Base-by-base conservation (phyloP, 2,888 invertebrate species). In the Dexiosoma caninum region DNA sequence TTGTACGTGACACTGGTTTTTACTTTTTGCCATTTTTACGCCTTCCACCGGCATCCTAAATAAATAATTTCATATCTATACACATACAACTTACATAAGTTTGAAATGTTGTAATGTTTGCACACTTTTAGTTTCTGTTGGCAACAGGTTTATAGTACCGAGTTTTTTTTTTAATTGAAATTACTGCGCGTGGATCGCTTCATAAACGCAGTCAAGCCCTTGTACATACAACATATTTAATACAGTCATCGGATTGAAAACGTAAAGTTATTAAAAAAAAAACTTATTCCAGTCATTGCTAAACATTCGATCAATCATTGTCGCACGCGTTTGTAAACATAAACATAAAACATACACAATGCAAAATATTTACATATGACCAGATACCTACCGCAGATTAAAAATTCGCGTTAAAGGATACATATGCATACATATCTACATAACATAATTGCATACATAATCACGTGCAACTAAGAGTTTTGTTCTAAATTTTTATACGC, bases 71-170 rank as follows among this genome's bases (percentile, higher is more conserved):
- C n/a, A n/a, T n/a, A n/a, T n/a, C n/a, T n/a, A n/a, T n/a, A n/a
- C n/a, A n/a, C n/a, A n/a, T n/a, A n/a, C n/a, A n/a, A n/a, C n/a
- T n/a, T n/a, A n/a, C n/a, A n/a, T n/a, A 42, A 10, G 8, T 32
- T 57, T 32, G 10, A 32, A 32, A 23, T 62, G 10, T 60, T 51
- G 21, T 51, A 60, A 53, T 72, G 40, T 32, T 72, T 60, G 40
- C 57, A 3, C 57, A 42, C 37, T 27, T 53, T 30, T 30, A 19
- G 16, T 32, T 37, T 57, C 4, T 55, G 19, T 21, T 46, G 37
- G n/a, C 76, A 77, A 77, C 76, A 55, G 69, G 76, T 77, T 77
- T 70, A 3, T 21, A 53, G 69, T 60, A 51, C 35, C 9, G n/a
- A 53, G 19, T 55, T 40, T 59, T 27, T 21, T 16, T 12, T 27